Evolutionary conservation across 2,113 vertebrate genomes (phyloP).

Genomic region (Illadopsis cleaveri): DNA sequence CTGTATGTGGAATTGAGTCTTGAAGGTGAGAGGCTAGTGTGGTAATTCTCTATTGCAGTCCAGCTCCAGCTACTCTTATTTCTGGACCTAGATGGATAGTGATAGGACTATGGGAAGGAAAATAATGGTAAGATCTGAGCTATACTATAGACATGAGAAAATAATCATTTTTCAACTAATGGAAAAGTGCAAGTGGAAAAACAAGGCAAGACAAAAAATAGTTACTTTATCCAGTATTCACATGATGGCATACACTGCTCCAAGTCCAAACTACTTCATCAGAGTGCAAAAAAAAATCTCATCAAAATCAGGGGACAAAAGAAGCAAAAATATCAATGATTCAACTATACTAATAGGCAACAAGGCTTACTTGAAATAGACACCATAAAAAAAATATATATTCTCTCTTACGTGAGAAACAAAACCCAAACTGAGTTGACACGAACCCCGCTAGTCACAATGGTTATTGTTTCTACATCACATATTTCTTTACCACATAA

Average conservation of each 20-base stretch:
- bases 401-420: neutral
- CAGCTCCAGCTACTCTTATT: neutral
- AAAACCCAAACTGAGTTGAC: neutral
- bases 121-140: neutral
- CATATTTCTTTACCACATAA: neutral
- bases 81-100: neutral
- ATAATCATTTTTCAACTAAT: neutral
- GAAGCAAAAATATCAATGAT: neutral
- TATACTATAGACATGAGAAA: neutral
- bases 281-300: neutral
- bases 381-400: neutral
- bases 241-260: rapidly evolving
- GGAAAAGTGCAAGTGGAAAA: neutral
- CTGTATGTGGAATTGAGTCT: neutral
- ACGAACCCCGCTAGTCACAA: neutral
- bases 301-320: neutral
- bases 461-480: neutral
- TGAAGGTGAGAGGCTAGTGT: neutral
- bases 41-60: neutral
- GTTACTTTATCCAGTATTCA: neutral
- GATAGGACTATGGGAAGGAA: neutral
- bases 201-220: neutral
- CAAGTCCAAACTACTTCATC: neutral
- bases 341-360: neutral
- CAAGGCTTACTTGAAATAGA: neutral